A percentile compares a stretch with the other conserved stretches of the same genome.
Conservation (phyloP, 2,888 invertebrate species). For the Euclidia mi region DNA sequence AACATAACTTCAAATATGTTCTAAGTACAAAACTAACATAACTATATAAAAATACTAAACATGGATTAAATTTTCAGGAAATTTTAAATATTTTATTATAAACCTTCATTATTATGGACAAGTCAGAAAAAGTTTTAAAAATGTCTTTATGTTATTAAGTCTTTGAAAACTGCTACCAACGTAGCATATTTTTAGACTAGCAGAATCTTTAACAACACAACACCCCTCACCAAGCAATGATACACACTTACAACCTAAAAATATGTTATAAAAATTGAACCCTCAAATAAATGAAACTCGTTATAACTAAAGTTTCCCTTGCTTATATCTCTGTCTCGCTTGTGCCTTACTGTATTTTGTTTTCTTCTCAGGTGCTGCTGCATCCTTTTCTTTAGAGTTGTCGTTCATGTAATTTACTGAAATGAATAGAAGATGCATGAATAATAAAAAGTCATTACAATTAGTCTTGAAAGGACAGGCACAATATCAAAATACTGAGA, state of each 20-base stretch:
- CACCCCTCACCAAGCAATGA: conserved; percentile 54
- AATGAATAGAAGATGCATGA: conserved; percentile 38
- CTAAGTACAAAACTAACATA: conserved; percentile 56
- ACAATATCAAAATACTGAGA: too few species aligned
- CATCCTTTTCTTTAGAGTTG: conserved; percentile 73
- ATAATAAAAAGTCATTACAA: not conserved
- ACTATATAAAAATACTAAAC: conserved; percentile 54
- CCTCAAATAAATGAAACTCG: conserved; percentile 41
- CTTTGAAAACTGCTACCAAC: conserved; percentile 48
- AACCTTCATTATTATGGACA: conserved; percentile 44
- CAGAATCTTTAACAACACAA: conserved; percentile 50
- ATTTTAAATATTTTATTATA: conserved; percentile 58
- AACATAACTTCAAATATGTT: conserved; percentile 52
- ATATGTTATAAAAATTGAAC: conserved; percentile 48
- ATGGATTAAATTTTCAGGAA: conserved; percentile 59
- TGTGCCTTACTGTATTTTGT: conserved; percentile 93
- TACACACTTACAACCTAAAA: conserved; percentile 54
- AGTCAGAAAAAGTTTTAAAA: conserved; percentile 39
- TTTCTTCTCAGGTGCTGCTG: conserved; percentile 78
- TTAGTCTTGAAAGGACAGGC: too few species aligned
- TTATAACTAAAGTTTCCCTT: conserved; percentile 91
- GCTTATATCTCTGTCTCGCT: conserved; percentile 93
- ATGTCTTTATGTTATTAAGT: conserved; percentile 53
- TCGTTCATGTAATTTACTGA: conserved; percentile 67
- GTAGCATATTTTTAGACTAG: conserved; percentile 44